A percentile compares a stretch with the other conserved stretches of the same genome.
Conservation (phyloP, 1,140 invertebrate species). For the Drosophila saltans region DNA sequence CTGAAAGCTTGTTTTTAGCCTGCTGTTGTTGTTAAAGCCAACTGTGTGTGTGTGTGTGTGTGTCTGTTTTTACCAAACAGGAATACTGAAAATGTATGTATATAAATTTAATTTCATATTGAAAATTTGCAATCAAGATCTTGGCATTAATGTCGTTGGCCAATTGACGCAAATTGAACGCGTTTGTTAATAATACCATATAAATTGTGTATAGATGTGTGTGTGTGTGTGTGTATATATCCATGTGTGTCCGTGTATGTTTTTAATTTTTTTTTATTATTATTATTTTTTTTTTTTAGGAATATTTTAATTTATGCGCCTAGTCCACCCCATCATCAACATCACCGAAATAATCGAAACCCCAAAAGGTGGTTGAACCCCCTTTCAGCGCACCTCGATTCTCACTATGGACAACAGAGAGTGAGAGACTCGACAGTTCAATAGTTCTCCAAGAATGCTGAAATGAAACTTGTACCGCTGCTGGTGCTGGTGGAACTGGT, state of each 20-base stretch:
- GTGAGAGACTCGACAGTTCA: not conserved
- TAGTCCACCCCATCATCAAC: slow-evolving; percentile 10
- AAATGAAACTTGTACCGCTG: slow-evolving; percentile 54
- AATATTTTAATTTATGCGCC: slow-evolving; percentile 61
- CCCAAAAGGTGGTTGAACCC: slow-evolving; percentile 55
- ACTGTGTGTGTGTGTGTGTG: not conserved
- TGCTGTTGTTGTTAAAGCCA: slow-evolving; percentile 2
- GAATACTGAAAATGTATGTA: slow-evolving; percentile 55
- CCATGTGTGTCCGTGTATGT: not conserved
- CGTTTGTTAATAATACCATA: slow-evolving; percentile 16
- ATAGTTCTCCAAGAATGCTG: slow-evolving; percentile 58
- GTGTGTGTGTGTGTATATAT: not conserved
- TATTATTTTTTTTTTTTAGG: slow-evolving; percentile 16
- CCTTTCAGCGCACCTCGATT: slow-evolving; percentile 5
- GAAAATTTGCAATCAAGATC: slow-evolving; percentile 58
- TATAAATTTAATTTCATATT: slow-evolving; percentile 51
- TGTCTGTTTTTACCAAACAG: slow-evolving; percentile 42
- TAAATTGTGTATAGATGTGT: slow-evolving; percentile 4
- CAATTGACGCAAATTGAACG: slow-evolving; percentile 70
- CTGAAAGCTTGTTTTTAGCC: slow-evolving; percentile 47
- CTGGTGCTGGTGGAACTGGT: not conserved
- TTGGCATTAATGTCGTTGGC: slow-evolving; percentile 14
- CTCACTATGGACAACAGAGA: not conserved
- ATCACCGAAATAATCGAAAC: not conserved
- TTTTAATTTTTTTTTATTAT: slow-evolving; percentile 31